Evolutionary conservation across 2,888 invertebrate genomes (phyloP), one percentile per base, ranked within the genome.

Genomic region (Cryptosula pallasiana): DNA sequence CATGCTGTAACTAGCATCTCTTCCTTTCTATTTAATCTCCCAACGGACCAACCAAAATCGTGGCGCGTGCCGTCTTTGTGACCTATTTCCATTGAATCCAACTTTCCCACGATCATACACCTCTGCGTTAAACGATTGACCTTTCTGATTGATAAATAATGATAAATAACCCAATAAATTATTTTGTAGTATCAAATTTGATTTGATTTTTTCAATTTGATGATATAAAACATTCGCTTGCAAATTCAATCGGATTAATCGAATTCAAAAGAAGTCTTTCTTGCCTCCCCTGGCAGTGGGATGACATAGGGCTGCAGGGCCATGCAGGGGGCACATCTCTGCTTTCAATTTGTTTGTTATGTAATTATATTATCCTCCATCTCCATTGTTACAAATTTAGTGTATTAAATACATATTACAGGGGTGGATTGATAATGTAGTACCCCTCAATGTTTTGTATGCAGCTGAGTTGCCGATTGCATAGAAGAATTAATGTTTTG

Each of bases 311-410:
- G n/a, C 45, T 45, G 9, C 9, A 45, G 45, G 45, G 45, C 45
- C 45, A 45, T 20, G 5, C 45, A 20, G 45, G 20, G 45, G 45
- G 45, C 45, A 45, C 20, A 13, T 20, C 20, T 45, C 45, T 45
- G 45, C 20, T 45, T 13, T 45, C 45, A 45, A 45, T 45, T 45
- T 45, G 45, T 20, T 20, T 45, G 45, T 45, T 45, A 45, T 45
- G 45, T 45, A 45, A 45, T 45, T 45, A 45, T 45, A 45, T 45
- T 45, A 45, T 45, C 45, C n/a, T n/a, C n/a, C n/a, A n/a, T n/a
- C n/a, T n/a, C n/a, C n/a, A n/a, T n/a, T n/a, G n/a, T n/a, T n/a
- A n/a, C n/a, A n/a, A n/a, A n/a, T n/a, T n/a, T n/a, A n/a, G n/a
- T n/a, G n/a, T n/a, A n/a, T n/a, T n/a, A n/a, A n/a, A n/a, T n/a